Evolutionary conservation across 2,888 invertebrate species (phyloP).

Genomic region (Agonopterix heracliana): DNA sequence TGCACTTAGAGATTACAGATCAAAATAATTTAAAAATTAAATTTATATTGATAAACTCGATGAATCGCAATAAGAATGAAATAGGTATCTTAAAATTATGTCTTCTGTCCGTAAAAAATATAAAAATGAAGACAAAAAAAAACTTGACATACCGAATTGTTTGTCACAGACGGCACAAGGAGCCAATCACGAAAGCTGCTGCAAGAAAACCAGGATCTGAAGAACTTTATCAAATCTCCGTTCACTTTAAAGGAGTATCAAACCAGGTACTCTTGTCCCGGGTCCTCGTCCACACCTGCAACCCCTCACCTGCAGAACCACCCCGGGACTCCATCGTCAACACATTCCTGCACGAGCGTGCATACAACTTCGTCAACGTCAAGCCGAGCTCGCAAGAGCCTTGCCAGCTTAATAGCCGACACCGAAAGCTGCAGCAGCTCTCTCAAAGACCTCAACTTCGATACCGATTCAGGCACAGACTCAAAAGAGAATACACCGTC

Average conservation of each 20-base stretch:
- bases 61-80: no score
- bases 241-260: slow-evolving; percentile 67
- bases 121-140: no score
- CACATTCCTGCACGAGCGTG: slow-evolving; percentile 59
- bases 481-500: slow-evolving; percentile 68
- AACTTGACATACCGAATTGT: no score
- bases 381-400: slow-evolving; percentile 61
- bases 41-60: no score
- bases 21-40: no score
- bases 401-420: slow-evolving; percentile 65
- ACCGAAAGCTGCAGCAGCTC: slow-evolving; percentile 72
- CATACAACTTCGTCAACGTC: slow-evolving; percentile 62
- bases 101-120: no score
- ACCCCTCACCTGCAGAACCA: slow-evolving; percentile 60
- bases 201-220: slow-evolving; percentile 52
- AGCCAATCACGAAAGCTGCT: slow-evolving; percentile 46
- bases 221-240: slow-evolving; percentile 67
- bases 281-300: slow-evolving; percentile 55
- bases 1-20: no score
- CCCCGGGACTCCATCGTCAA: slow-evolving; percentile 62
- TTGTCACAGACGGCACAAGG: slow-evolving; percentile 43
- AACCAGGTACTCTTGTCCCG: slow-evolving; percentile 45
- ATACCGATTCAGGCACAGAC: slow-evolving; percentile 62
- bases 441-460: slow-evolving; percentile 66
- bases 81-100: no score